Evolutionary conservation across 2,113 vertebrate species (phyloP).

Genomic region (Sapayoa aenigma): DNA sequence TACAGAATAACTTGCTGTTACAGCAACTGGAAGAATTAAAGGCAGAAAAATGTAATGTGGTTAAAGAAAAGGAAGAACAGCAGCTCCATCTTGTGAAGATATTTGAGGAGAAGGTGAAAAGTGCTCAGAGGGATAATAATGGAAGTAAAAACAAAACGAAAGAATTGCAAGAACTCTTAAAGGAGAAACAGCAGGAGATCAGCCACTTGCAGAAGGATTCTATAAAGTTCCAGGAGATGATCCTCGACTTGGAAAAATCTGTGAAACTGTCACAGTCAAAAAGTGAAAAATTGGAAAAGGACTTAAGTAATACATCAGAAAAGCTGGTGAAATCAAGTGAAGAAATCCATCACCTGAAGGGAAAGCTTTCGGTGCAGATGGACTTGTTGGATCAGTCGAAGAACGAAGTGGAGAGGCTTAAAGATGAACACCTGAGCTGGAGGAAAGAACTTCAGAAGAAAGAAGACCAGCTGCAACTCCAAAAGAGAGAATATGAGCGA

Average conservation of each 20-base stretch:
- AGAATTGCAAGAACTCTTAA: constrained; percentile 85
- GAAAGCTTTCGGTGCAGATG: constrained; percentile 52
- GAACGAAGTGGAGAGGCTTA: constrained; percentile 49
- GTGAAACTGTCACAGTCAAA: constrained; percentile 71
- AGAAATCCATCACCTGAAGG: constrained; percentile 50
- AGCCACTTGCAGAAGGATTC: constrained; percentile 85
- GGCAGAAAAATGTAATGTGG: constrained; percentile 62
- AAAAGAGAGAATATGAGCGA: constrained; percentile 31
- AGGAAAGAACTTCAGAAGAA: constrained; percentile 61
- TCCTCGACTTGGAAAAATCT: constrained; percentile 81
- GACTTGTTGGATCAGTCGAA: constrained; percentile 64
- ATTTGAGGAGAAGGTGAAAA: constrained; percentile 84
- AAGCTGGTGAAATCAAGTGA: constrained; percentile 53
- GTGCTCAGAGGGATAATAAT: constrained; percentile 75
- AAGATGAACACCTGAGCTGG: constrained; percentile 71
- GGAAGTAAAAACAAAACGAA: constrained; percentile 80
- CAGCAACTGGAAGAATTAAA: constrained; percentile 73
- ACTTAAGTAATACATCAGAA: constrained; percentile 63
- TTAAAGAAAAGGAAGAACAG: constrained; percentile 79
- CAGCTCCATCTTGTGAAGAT: constrained; percentile 78
- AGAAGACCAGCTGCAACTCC: constrained; percentile 43
- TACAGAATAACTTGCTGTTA: constrained; percentile 73
- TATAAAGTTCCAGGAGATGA: constrained; percentile 83
- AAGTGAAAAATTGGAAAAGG: constrained; percentile 68
- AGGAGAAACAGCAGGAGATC: constrained; percentile 87